phyloP scores from a whole-genome alignment of 1,140 invertebrate genomes.

The Rhopalosiphum maidis region DNA sequence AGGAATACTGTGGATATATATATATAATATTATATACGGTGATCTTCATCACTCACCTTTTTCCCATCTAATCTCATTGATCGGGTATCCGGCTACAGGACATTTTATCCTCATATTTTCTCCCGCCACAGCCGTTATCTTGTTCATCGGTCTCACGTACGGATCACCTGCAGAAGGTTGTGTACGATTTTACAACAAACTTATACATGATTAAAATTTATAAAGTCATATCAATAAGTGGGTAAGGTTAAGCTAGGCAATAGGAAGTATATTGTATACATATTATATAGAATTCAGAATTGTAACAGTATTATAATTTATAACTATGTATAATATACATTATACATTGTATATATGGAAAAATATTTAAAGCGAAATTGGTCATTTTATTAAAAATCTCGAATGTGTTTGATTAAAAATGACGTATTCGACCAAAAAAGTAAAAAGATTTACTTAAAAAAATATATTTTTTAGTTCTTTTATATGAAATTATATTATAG shows the following conservation, averaged over 20 bases:
- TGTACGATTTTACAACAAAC: not conserved
- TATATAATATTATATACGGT: not conserved
- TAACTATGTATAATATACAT: too few relatives aligned
- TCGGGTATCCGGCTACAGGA: slow-evolving; percentile 85
- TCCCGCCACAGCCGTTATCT: slow-evolving; percentile 84
- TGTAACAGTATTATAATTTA: too few relatives aligned
- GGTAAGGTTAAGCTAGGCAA: not conserved
- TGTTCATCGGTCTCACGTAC: slow-evolving; percentile 81
- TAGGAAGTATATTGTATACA: not conserved
- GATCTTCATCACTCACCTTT: slow-evolving; percentile 65
- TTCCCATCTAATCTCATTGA: slow-evolving; percentile 83
- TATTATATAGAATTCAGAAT: not conserved
- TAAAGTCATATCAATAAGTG: not conserved
- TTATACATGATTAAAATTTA: not conserved
- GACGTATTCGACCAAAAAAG: not conserved
- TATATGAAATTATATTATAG: not conserved
- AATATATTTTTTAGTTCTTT: too few relatives aligned
- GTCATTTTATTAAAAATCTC: not conserved
- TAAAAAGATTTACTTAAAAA: too few relatives aligned
- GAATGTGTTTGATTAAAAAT: not conserved
- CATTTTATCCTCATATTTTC: slow-evolving; percentile 80
- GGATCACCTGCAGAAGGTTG: slow-evolving; percentile 72
- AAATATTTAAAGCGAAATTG: not conserved
- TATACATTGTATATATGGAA: too few relatives aligned
- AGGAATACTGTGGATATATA: not conserved